A percentile compares a stretch with the other conserved stretches of the same genome.
These are phyloP conservation scores for Mythimna pallens DNA, from an alignment of 2,888 invertebrate species.

Conservation along the genomic window DNA sequence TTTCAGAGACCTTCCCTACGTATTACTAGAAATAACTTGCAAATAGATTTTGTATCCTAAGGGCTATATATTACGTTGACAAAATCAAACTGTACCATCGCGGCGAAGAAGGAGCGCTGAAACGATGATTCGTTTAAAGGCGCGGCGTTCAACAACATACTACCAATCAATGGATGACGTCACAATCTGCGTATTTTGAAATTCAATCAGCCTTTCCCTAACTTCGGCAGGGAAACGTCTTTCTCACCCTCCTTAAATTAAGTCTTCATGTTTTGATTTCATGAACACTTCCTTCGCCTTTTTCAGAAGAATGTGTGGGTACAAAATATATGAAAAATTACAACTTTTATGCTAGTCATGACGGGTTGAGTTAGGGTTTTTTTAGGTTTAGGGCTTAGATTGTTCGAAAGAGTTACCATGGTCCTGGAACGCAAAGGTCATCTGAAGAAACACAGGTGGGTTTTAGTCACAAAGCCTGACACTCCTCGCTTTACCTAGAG, in stretches of 20 bases:
- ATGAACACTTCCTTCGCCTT: constrained; percentile 21
- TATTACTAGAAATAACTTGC: too few relatives aligned
- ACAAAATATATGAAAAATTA: constrained; percentile 31
- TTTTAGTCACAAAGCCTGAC: too few relatives aligned
- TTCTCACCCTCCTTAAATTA: constrained; percentile 35
- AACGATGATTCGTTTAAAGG: not conserved
- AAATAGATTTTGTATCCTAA: too few relatives aligned
- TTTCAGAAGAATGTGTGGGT: constrained; percentile 11
- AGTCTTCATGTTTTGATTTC: constrained; percentile 31
- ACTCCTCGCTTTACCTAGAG: too few relatives aligned
- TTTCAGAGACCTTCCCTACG: too few relatives aligned
- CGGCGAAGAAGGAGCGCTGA: not conserved
- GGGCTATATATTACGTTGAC: too few relatives aligned
- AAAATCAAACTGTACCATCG: too few relatives aligned
- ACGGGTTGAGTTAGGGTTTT: not conserved
- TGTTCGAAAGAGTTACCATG: not conserved
- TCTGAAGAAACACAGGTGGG: too few relatives aligned
- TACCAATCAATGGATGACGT: constrained; percentile 49
- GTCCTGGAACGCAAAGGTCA: too few relatives aligned
- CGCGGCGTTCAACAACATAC: constrained; percentile 13
- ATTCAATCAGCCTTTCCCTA: constrained; percentile 58
- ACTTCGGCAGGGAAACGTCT: constrained; percentile 13
- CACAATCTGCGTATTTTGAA: constrained; percentile 46
- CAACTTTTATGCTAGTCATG: constrained; percentile 25
- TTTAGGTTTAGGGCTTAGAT: not conserved